These are phyloP conservation scores for Ciconia nigra DNA, from an alignment of 2,797 vertebrate species.

Conservation along the genomic window DNA sequence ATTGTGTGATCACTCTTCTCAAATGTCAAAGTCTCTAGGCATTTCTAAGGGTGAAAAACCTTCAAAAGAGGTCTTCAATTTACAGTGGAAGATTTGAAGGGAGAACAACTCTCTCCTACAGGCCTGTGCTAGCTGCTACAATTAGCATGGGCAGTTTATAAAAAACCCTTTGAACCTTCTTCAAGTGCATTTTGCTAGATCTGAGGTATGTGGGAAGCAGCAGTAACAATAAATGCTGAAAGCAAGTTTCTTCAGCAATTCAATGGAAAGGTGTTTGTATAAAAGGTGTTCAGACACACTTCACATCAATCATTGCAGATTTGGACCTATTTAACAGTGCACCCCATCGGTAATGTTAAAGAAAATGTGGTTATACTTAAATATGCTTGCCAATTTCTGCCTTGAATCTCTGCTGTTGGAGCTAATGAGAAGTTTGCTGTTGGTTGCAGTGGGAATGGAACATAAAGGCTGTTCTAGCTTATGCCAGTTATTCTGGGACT, in stretches of 20 bases:
- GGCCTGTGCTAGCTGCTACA: background rate
- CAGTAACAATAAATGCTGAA: conserved; percentile 22
- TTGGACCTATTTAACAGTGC: background rate
- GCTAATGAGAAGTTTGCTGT: background rate
- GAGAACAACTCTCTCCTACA: background rate
- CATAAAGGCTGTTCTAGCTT: background rate
- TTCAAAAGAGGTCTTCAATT: background rate
- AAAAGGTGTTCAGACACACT: background rate
- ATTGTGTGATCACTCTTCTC: background rate
- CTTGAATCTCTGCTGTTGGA: background rate
- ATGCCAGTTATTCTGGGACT: background rate
- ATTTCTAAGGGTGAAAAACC: conserved; percentile 3
- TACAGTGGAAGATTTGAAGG: background rate
- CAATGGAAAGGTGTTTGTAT: background rate
- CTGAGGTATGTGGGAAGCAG: conserved; percentile 19
- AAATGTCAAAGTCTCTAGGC: background rate
- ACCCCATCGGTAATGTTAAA: background rate
- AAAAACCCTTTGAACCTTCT: conserved; percentile 30
- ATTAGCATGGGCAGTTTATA: conserved; percentile 1
- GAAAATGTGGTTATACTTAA: background rate
- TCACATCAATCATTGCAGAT: background rate
- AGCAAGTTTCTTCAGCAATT: conserved; percentile 25
- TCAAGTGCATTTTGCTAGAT: conserved; percentile 12
- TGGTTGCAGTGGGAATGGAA: background rate
- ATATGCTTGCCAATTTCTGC: background rate